Evolutionary conservation across 2,888 invertebrate genomes (phyloP).

Genomic region (Salticus scenicus): DNA sequence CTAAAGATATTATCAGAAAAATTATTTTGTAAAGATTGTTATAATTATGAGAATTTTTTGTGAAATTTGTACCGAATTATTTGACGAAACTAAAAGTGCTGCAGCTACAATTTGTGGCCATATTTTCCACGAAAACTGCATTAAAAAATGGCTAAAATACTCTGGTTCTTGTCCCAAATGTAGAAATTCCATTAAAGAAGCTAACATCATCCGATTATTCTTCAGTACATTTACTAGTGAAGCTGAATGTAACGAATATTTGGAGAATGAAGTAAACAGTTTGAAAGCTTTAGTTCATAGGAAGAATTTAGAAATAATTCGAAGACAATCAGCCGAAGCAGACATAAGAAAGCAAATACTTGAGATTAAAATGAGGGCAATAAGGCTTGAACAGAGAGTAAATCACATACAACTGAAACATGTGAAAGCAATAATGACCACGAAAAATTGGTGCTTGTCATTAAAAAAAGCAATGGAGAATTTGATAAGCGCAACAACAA

Average conservation of each 20-base stretch:
- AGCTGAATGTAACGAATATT: background rate
- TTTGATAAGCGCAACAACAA: background rate
- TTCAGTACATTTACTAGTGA: background rate
- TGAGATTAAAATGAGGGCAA: background rate
- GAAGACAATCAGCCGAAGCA: background rate
- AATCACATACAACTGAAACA: background rate
- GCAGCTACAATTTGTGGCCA: background rate
- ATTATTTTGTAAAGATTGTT: too few species aligned
- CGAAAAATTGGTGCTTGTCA: background rate
- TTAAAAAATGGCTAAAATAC: background rate
- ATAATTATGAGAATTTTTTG: constrained; percentile 22
- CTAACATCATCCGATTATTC: background rate
- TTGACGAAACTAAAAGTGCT: background rate
- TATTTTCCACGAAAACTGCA: background rate
- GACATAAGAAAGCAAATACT: background rate
- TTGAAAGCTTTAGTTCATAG: background rate
- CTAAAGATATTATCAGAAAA: too few species aligned
- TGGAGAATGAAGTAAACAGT: constrained; percentile 7
- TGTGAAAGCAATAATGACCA: background rate
- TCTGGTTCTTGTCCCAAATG: constrained; percentile 12
- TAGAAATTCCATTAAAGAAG: background rate
- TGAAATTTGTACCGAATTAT: constrained; percentile 12
- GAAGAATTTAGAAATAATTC: background rate
- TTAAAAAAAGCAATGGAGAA: background rate
- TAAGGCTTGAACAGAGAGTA: background rate